Base-by-base conservation (phyloP, 2,113 vertebrate genomes). In the Azemiops feae region DNA sequence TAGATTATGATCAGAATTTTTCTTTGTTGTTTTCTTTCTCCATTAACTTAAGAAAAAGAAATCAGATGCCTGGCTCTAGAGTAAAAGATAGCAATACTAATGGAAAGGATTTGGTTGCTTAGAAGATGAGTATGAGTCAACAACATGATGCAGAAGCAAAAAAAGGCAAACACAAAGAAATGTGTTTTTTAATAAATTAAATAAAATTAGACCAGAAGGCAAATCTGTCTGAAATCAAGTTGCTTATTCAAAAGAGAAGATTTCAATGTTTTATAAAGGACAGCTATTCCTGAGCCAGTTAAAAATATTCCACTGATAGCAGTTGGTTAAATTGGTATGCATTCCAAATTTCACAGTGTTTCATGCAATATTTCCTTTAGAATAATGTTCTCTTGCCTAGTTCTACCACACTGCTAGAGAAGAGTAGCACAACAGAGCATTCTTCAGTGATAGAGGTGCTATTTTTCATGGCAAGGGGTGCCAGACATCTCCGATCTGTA, bases 1-100 rank as follows among this genome's bases (percentile, higher is more conserved):
- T 87, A 96, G 92, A 91, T 27, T 93, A 43, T 93, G 95, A 95
- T 90, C 5, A 94, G 89, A 9, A 88, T 96, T 94, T 96, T 96
- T 94, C 27, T 54, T 87, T 52, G 11, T 50, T 87, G 69, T 81
- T 81, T 81, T 81, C 74, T 81, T 81, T 81, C n/a, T 81, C 34
- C 34, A 81, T 81, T 43, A 81, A 81, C 1, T 81, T 81, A 43
- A 7, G 69, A 43, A 81, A 81, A 81, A 43, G 18, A 81, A 22
- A 81, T 81, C 74, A 81, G 18, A 39, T 43, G 34, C 16, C 22
- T 3, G 0, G 18, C 74, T 81, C 74, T 43, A 43, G 34, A 81
- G 18, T 43, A 22, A 81, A 43, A 43, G 18, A 43, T 81, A 43
- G 9, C 22, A 81, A 43, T 43, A 81, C 34, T 81, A 81, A 39